Evolutionary conservation across 2,113 vertebrate species (phyloP).

Genomic region (Hassar affinis): DNA sequence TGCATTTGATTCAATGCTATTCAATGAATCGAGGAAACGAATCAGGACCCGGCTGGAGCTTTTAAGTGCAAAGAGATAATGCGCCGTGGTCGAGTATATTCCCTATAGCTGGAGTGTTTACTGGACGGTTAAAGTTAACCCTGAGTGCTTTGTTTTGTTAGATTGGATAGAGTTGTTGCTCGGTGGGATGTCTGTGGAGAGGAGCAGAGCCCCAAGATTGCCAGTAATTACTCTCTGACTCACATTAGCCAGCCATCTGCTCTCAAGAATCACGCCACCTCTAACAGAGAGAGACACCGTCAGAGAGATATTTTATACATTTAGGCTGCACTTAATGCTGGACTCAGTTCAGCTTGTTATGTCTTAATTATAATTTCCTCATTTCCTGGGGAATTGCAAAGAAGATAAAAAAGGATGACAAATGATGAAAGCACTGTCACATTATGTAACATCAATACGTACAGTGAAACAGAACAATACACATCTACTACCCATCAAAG

Average conservation of each 20-base stretch:
- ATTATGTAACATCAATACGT: background rate
- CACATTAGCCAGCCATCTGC: constrained; percentile 49
- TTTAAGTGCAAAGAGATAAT: background rate
- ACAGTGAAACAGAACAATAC: constrained; percentile 3
- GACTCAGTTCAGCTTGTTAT: constrained; percentile 11
- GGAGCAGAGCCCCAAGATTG: constrained; percentile 32
- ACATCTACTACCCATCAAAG: background rate
- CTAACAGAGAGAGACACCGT: constrained; percentile 4
- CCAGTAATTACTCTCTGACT: constrained; percentile 47
- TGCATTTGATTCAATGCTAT: background rate
- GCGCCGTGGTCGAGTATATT: background rate
- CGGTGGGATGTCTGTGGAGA: constrained; percentile 30
- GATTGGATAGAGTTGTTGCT: constrained; percentile 11
- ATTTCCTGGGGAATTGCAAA: background rate
- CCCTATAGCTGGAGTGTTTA: background rate
- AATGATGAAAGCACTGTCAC: constrained; percentile 6
- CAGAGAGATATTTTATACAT: constrained; percentile 21
- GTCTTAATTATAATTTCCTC: constrained; percentile 29
- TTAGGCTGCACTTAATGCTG: constrained; percentile 30
- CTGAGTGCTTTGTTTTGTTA: constrained; percentile 10
- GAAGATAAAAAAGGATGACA: too few species aligned
- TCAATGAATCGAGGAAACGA: constrained; percentile 1
- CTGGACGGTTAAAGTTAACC: constrained; percentile 2
- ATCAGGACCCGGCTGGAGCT: background rate
- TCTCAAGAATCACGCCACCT: constrained; percentile 35